Conservation (phyloP, 1,140 invertebrate species). For the Anthonomus grandis region DNA sequence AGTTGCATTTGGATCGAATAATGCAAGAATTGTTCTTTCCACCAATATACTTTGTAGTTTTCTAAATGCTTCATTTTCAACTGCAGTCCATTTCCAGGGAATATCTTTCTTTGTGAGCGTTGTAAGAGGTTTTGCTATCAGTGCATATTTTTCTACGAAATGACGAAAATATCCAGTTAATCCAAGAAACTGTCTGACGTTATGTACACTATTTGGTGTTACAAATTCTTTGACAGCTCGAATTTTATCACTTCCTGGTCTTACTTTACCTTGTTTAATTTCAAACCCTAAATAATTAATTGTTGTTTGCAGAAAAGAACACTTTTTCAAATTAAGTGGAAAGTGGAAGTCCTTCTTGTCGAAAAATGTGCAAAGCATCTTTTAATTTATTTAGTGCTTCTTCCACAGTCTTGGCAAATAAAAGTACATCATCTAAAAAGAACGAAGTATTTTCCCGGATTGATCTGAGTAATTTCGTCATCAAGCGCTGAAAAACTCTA, state of each 20-base stretch:
- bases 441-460: slow-evolving; percentile 17
- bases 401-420: slow-evolving; percentile 28
- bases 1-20: slow-evolving; percentile 32
- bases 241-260: slow-evolving; percentile 38
- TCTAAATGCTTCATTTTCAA: slow-evolving; percentile 9
- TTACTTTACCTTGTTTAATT: slow-evolving; percentile 33
- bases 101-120: neutral
- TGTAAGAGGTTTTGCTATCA: slow-evolving; percentile 9
- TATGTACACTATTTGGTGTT: slow-evolving; percentile 17
- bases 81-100: neutral
- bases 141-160: slow-evolving; percentile 21
- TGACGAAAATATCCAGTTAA: slow-evolving; percentile 22
- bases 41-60: slow-evolving; percentile 19
- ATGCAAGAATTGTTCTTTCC: slow-evolving; percentile 22
- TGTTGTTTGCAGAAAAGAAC: slow-evolving; percentile 36
- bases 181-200: slow-evolving; percentile 25
- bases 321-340: slow-evolving; percentile 44
- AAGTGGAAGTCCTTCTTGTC: slow-evolving; percentile 35
- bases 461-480: slow-evolving; percentile 43
- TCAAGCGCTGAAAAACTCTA: slow-evolving; percentile 47
- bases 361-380: slow-evolving; percentile 24
- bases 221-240: slow-evolving; percentile 40
- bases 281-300: slow-evolving; percentile 40
- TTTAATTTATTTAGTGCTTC: slow-evolving; percentile 28
- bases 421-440: slow-evolving; percentile 32